Evolutionary conservation across 2,888 invertebrate species (phyloP).

Genomic region (Apocheima hispidaria): DNA sequence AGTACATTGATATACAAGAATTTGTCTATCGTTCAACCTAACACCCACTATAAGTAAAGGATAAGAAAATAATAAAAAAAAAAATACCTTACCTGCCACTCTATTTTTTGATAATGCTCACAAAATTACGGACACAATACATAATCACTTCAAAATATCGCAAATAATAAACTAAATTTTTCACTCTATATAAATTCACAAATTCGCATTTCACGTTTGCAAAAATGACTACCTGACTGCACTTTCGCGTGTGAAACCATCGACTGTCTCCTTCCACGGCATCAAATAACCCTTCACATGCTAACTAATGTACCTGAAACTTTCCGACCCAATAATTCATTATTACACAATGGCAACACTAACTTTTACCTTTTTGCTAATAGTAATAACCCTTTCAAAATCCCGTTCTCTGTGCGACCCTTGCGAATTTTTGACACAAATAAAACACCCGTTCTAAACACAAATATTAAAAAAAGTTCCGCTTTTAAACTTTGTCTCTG

Average conservation of each 20-base stretch:
- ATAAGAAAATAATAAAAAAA: no score
- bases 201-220: slow-evolving; percentile 10
- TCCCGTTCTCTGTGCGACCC: slow-evolving; percentile 76
- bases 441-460: slow-evolving; percentile 83
- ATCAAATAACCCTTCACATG: slow-evolving; percentile 78
- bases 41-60: no score
- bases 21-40: no score
- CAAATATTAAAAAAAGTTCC: slow-evolving; percentile 79
- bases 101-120: no score
- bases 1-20: no score
- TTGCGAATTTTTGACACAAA: slow-evolving; percentile 82
- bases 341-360: slow-evolving; percentile 80
- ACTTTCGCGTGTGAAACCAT: slow-evolving; percentile 80
- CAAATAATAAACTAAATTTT: not conserved
- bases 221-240: slow-evolving; percentile 65
- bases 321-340: slow-evolving; percentile 85
- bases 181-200: not conserved
- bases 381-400: slow-evolving; percentile 81
- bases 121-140: no score
- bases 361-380: slow-evolving; percentile 71
- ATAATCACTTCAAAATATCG: not conserved
- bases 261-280: slow-evolving; percentile 76
- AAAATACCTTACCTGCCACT: no score
- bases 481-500: slow-evolving; percentile 78
- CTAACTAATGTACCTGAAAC: slow-evolving; percentile 84